Evolutionary conservation across 2,797 vertebrate species (phyloP), one percentile per base, ranked within the genome.

Genomic region (Sebastolobus alascanus): DNA sequence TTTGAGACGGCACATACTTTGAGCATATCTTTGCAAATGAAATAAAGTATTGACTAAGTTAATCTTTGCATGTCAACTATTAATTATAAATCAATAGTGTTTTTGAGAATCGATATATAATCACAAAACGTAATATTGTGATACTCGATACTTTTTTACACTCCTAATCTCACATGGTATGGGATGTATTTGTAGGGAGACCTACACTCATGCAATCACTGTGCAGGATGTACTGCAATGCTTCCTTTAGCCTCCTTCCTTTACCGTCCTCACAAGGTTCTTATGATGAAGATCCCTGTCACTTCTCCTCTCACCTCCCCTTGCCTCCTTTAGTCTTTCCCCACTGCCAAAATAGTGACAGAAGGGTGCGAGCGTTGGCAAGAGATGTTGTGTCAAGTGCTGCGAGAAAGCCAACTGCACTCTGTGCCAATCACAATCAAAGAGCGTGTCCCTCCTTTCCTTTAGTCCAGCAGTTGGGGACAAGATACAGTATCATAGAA

Each of bases 311-410:
- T 75, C 79, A 50, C 81, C 72, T 77, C 68, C 65, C 2, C 68
- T 60, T 27, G 37, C 83, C 79, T 83, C 61, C 67, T 68, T 75
- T 68, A 86, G 73, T 84, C 64, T 75, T 75, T 77, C 46, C 72
- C 59, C 38, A 6, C 84, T 85, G 91, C 88, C 84, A 92, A 78
- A 76, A 84, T 65, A 75, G 75, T 89, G 91, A 90, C 91, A 90
- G 75, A 88, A 68, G 63, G 79, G 80, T 68, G 73, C 86, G 65
- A 84, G 71, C 87, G 81, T 89, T 90, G 88, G 87, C 89, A 87
- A 74, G 76, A 75, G 66, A 83, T 87, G 77, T 82, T 88, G 85
- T 90, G 89, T 93, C 86, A 87, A 91, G 83, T 86, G 82, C 74
- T 75, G 80, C 63, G 73, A 82, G 78, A 85, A 82, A 74, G 80